Percentiles rank a stretch among this genome's conserved stretches.
phyloP scores from a whole-genome alignment of 2,797 vertebrate species.

The Pseudomugil gertrudae region DNA sequence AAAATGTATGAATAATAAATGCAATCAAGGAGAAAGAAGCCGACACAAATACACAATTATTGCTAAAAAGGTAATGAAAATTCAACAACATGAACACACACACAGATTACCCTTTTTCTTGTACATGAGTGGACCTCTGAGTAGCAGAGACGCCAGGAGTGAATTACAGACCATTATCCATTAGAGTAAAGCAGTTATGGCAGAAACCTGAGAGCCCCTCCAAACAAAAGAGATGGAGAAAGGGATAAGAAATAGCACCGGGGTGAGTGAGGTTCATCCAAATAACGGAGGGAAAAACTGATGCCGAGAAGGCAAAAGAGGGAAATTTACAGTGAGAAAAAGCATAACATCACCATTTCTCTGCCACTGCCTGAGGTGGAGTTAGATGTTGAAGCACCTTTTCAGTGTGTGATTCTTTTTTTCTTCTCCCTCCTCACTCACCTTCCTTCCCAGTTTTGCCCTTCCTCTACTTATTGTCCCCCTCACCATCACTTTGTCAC shows the following conservation, averaged over 20 bases:
- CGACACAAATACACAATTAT: background rate
- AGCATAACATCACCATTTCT: constrained; percentile 35
- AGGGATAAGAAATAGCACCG: constrained; percentile 7
- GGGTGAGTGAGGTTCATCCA: constrained; percentile 46
- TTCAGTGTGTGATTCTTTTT: constrained; percentile 8
- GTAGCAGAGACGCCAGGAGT: constrained; percentile 62
- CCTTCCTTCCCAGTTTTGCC: background rate
- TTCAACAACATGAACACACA: background rate
- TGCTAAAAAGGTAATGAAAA: constrained; percentile 18
- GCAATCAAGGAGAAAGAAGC: constrained; percentile 6
- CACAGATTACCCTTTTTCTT: constrained; percentile 52
- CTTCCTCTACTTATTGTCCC: constrained; percentile 25
- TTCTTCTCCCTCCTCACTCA: background rate
- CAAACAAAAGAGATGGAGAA: constrained; percentile 39
- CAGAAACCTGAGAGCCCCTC: constrained; percentile 67
- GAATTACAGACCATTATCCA: constrained; percentile 76
- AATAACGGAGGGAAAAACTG: constrained; percentile 37
- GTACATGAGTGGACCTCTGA: constrained; percentile 63
- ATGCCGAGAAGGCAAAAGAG: constrained; percentile 23
- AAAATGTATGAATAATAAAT: constrained; percentile 17
- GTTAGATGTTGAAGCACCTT: constrained; percentile 24
- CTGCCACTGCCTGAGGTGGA: constrained; percentile 24
- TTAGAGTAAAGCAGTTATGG: constrained; percentile 64
- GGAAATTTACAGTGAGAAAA: constrained; percentile 7
- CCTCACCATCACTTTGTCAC: constrained; percentile 49